A percentile compares a stretch with the other conserved stretches of the same genome.
Conservation (phyloP, 2,113 vertebrate species). For the Triplophysa siluroides region DNA sequence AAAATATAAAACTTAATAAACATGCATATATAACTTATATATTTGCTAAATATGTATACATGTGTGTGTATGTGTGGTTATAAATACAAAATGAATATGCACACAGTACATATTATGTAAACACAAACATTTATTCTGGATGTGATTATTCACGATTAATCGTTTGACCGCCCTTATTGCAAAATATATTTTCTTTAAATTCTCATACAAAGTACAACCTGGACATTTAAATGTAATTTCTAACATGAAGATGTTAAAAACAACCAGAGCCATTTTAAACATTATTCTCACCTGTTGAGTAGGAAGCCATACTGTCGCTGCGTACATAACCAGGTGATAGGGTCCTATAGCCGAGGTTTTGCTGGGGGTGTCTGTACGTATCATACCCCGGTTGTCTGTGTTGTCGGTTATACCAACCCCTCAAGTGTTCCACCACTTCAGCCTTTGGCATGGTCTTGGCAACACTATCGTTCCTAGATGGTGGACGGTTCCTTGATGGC, state of each 20-base stretch:
- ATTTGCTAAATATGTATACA: too few species aligned
- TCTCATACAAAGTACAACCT: background rate
- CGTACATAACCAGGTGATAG: constrained; percentile 79
- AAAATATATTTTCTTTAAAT: background rate
- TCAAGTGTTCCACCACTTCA: constrained; percentile 89
- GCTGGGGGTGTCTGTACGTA: constrained; percentile 83
- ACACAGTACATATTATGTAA: too few species aligned
- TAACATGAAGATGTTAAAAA: background rate
- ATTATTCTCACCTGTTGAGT: constrained; percentile 74
- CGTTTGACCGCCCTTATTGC: background rate
- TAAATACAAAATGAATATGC: too few species aligned
- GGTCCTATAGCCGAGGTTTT: constrained; percentile 81
- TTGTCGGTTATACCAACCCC: constrained; percentile 94
- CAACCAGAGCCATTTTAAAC: background rate
- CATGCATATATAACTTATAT: too few species aligned
- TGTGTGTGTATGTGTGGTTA: too few species aligned
- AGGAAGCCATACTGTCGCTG: constrained; percentile 76
- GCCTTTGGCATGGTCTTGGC: constrained; percentile 89
- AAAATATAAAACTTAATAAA: too few species aligned
- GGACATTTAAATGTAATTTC: background rate
- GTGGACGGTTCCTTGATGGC: constrained; percentile 78
- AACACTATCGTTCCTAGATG: constrained; percentile 77
- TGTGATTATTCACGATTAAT: too few species aligned
- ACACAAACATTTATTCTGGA: too few species aligned
- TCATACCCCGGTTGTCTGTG: constrained; percentile 82